Base-by-base conservation (phyloP, 2,797 vertebrate genomes). In the Pseudotriccus pelzelni region DNA sequence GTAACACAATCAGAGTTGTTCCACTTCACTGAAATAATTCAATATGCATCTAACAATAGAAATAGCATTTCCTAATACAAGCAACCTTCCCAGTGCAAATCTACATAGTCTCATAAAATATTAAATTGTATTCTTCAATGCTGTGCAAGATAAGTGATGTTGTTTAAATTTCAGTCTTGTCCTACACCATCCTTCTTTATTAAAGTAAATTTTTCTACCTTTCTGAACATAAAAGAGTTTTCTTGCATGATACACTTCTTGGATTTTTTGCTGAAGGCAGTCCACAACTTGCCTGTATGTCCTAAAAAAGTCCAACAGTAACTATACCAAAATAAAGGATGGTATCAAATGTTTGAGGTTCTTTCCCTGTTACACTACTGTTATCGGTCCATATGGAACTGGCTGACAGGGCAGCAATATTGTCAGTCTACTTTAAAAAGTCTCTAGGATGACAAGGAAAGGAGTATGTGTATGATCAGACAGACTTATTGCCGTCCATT, bases 1-100 rank as follows among this genome's bases (percentile, higher is more conserved):
- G 18, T 83, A 83, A 58, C 49, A 53, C 50, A 78, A 43, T 90
- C 63, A 82, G 67, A 90, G 17, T 5, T 89, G 85, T 93, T 95
- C 66, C 74, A 83, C 37, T 94, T 91, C 63, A 56, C 9, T 79
- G 73, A 84, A 91, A 74, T 87, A 90, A 92, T 92, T 81, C 24
- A 92, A 84, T 76, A 92, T 64, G 21, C 41, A 49, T 9, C 24
- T n/a, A 91, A 84, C 19, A 88, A 91, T 39, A 56, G 68, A 92
- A 89, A 86, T 34, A 76, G 10, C 77, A 49, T 53, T 94, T 90
- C 23, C 16, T 92, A 87, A 93, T 60, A 68, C 27, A 81, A 63
- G 82, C 30, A 93, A 67, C 13, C 6, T 89, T 90, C 32, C n/a
- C 44, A 80, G 41, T 85, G 37, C 32, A 93, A 94, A 93, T 70